Conservation (phyloP, 1,140 invertebrate genomes). For the Drosophila willistoni region DNA sequence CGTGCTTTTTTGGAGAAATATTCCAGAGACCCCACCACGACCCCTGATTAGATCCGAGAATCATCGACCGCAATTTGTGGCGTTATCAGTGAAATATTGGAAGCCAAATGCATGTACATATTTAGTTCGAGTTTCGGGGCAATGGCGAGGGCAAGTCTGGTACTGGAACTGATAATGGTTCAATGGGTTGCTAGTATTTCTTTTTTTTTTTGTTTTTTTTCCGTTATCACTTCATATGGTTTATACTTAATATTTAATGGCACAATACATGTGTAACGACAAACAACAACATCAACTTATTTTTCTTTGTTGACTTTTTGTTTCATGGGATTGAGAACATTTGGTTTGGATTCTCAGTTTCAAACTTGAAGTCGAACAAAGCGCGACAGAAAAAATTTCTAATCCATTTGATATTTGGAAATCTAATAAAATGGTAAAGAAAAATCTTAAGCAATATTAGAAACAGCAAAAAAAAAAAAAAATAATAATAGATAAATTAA, state of each 20-base stretch:
- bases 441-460: too few relatives aligned
- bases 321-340: slow-evolving; percentile 69
- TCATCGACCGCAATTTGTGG: not conserved
- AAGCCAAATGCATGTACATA: not conserved
- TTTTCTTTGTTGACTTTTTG: slow-evolving; percentile 13
- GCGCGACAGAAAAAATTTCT: slow-evolving; percentile 30
- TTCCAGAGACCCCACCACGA: slow-evolving; percentile 32
- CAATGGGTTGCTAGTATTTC: slow-evolving; percentile 20
- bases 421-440: slow-evolving; percentile 14
- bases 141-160: not conserved
- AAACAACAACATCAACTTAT: slow-evolving; percentile 29
- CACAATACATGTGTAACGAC: slow-evolving; percentile 48
- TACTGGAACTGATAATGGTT: slow-evolving; percentile 33
- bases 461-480: not conserved
- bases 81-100: slow-evolving; percentile 45
- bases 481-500: not conserved
- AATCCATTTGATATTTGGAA: slow-evolving; percentile 16
- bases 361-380: slow-evolving; percentile 62
- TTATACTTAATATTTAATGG: slow-evolving; percentile 62
- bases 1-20: not conserved
- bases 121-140: slow-evolving; percentile 24
- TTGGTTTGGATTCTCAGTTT: slow-evolving; percentile 69
- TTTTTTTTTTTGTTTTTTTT: slow-evolving; percentile 33
- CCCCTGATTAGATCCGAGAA: slow-evolving; percentile 37
- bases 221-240: slow-evolving; percentile 46